These are phyloP conservation scores for Drosophila pseudoananassae DNA, from an alignment of 1,140 invertebrate genomes.

Conservation along the genomic window DNA sequence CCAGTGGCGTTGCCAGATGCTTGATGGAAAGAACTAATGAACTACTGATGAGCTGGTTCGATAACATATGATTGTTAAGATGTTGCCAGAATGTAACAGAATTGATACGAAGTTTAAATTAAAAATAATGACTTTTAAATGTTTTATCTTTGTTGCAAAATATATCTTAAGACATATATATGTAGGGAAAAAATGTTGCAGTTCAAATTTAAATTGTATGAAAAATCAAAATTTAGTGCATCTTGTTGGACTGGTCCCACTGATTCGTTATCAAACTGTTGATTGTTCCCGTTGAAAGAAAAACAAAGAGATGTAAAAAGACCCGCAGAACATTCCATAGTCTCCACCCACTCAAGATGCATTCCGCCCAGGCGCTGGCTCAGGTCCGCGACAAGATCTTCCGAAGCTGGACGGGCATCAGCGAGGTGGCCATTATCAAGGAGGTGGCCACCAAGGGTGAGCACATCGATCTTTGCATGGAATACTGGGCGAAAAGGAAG, in stretches of 20 bases:
- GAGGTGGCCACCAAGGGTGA: constrained; percentile 83
- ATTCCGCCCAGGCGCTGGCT: constrained; percentile 55
- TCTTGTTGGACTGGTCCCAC: not conserved
- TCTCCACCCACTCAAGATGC: constrained; percentile 42
- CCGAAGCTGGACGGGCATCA: constrained; percentile 75
- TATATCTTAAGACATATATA: too few relatives aligned
- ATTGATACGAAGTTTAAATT: not conserved
- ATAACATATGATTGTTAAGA: not conserved
- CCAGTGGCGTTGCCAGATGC: constrained; percentile 4
- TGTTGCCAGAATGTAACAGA: not conserved
- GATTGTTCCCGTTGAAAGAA: constrained; percentile 21
- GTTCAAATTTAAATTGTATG: too few relatives aligned
- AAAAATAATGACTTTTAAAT: not conserved
- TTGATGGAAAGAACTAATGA: not conserved
- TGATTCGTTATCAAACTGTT: constrained; percentile 34
- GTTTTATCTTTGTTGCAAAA: too few relatives aligned
- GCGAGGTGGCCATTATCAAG: constrained; percentile 75
- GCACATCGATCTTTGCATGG: constrained; percentile 74
- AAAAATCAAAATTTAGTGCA: not conserved
- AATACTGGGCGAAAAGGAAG: constrained; percentile 72
- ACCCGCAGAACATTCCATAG: constrained; percentile 31
- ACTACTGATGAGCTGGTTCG: constrained; percentile 9
- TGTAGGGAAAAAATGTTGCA: too few relatives aligned
- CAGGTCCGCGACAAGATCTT: constrained; percentile 74
- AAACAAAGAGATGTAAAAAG: constrained; percentile 63